These are phyloP conservation scores for Therioaphis trifolii DNA, from an alignment of 2,888 invertebrate genomes.

Conservation along the genomic window DNA sequence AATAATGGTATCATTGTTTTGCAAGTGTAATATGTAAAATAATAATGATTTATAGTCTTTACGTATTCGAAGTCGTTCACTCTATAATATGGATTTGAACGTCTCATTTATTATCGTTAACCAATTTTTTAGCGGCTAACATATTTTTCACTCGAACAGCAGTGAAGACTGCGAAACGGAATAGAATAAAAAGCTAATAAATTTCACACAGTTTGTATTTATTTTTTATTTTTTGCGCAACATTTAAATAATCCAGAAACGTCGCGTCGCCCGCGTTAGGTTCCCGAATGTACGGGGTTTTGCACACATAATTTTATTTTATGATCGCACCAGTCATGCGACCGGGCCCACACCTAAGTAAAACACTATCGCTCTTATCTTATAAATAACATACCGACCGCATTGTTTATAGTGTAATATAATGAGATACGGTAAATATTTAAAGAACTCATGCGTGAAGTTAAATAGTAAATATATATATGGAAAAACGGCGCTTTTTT, in stretches of 20 bases:
- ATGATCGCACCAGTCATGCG: not conserved
- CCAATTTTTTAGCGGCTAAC: not conserved
- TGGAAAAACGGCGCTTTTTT: not conserved
- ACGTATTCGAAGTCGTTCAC: no score
- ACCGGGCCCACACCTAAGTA: not conserved
- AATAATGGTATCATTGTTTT: no score
- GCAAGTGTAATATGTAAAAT: no score
- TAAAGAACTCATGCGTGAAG: conserved; percentile 6
- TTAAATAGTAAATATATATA: not conserved
- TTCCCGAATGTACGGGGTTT: not conserved
- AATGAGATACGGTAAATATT: conserved; percentile 23
- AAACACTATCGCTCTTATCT: conserved; percentile 4
- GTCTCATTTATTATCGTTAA: conserved; percentile 7
- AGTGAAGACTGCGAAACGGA: not conserved
- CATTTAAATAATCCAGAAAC: conserved; percentile 24
- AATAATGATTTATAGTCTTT: no score
- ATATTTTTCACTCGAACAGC: conserved; percentile 12
- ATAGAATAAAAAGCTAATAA: conserved; percentile 28
- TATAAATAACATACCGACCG: conserved; percentile 35
- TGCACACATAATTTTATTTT: conserved; percentile 27
- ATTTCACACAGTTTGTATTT: no score
- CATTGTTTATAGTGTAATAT: conserved; percentile 6
- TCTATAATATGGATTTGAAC: conserved; percentile 1
- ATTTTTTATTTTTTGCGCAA: conserved; percentile 12
- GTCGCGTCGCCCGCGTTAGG: not conserved